Evolutionary conservation across 2,113 vertebrate genomes (phyloP).

Genomic region (Tragelaphus imberbis): DNA sequence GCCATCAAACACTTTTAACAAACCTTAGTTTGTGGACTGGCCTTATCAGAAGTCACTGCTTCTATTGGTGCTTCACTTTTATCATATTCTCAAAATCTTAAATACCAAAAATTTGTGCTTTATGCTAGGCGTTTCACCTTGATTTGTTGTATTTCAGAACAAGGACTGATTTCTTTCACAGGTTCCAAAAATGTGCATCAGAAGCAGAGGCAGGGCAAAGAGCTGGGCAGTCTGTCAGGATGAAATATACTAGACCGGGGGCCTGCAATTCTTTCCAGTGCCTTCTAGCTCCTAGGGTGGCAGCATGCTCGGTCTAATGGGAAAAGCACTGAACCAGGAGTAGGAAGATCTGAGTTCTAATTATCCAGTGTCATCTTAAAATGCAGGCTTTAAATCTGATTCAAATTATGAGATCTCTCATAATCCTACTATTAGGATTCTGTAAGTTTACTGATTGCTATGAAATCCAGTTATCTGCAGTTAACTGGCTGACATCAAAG

Average conservation of each 20-base stretch:
- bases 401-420: not conserved
- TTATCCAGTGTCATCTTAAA: not conserved
- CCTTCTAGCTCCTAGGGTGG: not conserved
- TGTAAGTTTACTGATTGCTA: not conserved
- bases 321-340: not conserved
- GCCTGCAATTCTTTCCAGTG: not conserved
- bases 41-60: not conserved
- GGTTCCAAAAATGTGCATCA: not conserved
- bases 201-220: not conserved
- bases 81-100: not conserved
- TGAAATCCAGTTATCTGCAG: not conserved
- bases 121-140: not conserved
- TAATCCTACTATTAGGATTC: not conserved
- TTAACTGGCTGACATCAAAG: not conserved
- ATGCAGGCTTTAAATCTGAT: not conserved
- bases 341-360: not conserved
- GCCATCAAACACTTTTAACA: not conserved
- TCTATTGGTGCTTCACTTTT: not conserved
- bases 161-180: not conserved
- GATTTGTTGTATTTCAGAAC: not conserved
- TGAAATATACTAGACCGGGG: not conserved
- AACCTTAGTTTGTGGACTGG: not conserved
- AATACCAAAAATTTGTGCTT: not conserved
- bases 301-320: rapidly evolving
- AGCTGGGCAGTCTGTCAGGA: not conserved